phyloP scores from a whole-genome alignment of 2,797 vertebrate genomes.

The Oreochromis mossambicus region DNA sequence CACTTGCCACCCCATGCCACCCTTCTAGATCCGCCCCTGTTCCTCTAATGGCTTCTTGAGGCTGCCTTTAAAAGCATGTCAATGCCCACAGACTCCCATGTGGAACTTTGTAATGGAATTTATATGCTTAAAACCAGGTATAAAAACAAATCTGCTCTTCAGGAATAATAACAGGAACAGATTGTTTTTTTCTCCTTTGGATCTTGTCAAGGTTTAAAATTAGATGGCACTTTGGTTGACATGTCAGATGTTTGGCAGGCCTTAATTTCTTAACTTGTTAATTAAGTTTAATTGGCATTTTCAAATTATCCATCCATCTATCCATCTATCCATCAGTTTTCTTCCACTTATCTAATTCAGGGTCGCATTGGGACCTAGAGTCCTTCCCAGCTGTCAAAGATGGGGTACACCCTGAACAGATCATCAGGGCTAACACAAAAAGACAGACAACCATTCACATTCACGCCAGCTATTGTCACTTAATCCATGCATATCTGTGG shows the following conservation, averaged over 20 bases:
- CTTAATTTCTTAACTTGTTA: no score
- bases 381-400: no score
- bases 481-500: not conserved
- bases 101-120: not conserved
- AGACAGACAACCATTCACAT: not conserved
- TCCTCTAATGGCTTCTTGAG: not conserved
- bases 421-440: not conserved
- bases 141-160: not conserved
- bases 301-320: no score
- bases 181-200: not conserved
- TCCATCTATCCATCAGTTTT: no score
- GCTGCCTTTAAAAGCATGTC: not conserved
- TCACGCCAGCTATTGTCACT: not conserved
- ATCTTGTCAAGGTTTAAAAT: not conserved
- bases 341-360: no score
- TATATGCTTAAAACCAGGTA: not conserved
- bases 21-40: no score
- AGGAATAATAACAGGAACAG: not conserved
- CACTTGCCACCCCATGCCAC: no score
- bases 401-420: no score
- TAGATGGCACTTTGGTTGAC: not conserved
- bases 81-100: not conserved
- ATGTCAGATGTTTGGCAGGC: no score
- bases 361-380: no score
- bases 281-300: no score